These are phyloP conservation scores for Podabrus alpinus DNA, from an alignment of 2,888 invertebrate genomes.

Conservation along the genomic window DNA sequence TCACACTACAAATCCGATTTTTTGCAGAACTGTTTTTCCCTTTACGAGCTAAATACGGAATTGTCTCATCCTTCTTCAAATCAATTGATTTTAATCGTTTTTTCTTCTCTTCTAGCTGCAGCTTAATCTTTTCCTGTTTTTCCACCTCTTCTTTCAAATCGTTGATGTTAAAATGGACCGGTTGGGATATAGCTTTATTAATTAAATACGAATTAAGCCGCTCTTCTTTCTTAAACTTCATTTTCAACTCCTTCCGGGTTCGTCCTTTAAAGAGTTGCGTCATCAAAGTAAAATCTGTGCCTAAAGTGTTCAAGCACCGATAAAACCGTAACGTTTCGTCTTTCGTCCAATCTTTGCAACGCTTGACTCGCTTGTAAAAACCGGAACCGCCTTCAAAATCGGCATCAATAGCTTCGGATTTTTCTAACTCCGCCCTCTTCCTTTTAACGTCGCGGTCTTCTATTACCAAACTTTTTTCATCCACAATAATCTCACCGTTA, in stretches of 20 bases:
- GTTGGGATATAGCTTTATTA: slow-evolving; percentile 74
- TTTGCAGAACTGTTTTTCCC: neutral
- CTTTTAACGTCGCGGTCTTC: slow-evolving; percentile 71
- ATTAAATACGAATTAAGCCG: slow-evolving; percentile 71
- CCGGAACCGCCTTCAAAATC: slow-evolving; percentile 63
- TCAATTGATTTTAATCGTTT: neutral
- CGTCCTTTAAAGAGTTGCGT: slow-evolving; percentile 77
- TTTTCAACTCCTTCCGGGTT: slow-evolving; percentile 80
- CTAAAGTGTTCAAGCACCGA: slow-evolving; percentile 83
- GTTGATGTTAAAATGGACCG: slow-evolving; percentile 70
- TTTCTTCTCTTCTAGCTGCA: slow-evolving; percentile 31
- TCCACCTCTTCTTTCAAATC: slow-evolving; percentile 63
- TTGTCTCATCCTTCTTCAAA: neutral
- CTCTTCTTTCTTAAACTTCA: slow-evolving; percentile 94
- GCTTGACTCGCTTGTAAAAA: slow-evolving; percentile 68
- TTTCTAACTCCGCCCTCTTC: slow-evolving; percentile 66
- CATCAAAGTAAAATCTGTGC: slow-evolving; percentile 94
- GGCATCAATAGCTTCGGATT: slow-evolving; percentile 67
- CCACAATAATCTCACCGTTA: slow-evolving; percentile 82
- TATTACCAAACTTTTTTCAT: slow-evolving; percentile 82
- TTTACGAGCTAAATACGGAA: neutral
- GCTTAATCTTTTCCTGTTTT: slow-evolving; percentile 51
- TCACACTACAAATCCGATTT: neutral
- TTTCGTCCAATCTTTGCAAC: slow-evolving; percentile 75
- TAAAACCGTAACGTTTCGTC: slow-evolving; percentile 90